These are phyloP conservation scores for Pygoscelis adeliae DNA, from an alignment of 2,113 vertebrate genomes.

Conservation along the genomic window DNA sequence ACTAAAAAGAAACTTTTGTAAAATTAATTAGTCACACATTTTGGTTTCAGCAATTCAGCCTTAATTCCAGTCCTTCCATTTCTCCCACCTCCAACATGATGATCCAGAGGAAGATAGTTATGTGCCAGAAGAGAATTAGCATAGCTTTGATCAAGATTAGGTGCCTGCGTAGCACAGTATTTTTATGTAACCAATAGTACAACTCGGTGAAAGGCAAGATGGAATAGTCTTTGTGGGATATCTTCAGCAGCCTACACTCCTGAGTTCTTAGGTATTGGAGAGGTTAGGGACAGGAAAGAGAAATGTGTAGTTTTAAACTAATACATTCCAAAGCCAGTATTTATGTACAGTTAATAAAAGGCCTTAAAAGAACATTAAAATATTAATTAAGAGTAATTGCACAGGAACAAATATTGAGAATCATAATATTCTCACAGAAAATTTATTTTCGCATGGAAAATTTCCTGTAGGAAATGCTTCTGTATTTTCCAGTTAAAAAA, in stretches of 20 bases:
- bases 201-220: background rate
- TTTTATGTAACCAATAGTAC: background rate
- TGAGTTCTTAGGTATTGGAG: background rate
- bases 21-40: background rate
- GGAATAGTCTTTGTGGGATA: background rate
- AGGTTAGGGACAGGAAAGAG: background rate
- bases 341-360: background rate
- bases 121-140: background rate
- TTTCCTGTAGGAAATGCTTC: background rate
- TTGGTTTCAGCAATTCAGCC: background rate
- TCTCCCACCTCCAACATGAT: background rate
- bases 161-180: background rate
- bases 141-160: background rate
- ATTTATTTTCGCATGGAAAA: background rate
- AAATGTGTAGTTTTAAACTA: background rate
- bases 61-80: background rate
- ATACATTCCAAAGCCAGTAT: background rate
- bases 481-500: background rate
- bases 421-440: background rate
- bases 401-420: background rate
- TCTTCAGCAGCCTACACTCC: background rate
- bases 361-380: background rate
- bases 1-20: background rate
- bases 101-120: background rate
- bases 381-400: background rate